Evolutionary conservation across 2,797 vertebrate genomes (phyloP), one percentile per base, ranked within the genome.

Genomic region (Kryptolebias ocellatus): DNA sequence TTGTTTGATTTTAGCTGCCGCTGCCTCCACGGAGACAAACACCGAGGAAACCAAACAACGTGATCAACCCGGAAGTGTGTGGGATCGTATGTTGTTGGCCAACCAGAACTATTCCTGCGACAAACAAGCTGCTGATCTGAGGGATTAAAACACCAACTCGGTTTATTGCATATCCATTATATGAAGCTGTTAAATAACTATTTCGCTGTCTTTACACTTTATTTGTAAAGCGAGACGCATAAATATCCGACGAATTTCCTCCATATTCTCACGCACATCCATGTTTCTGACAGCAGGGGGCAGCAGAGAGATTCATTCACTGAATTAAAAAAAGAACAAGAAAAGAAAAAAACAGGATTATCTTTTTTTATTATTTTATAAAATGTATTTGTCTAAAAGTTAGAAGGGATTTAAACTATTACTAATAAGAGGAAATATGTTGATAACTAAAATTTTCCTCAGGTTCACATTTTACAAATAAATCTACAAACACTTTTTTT

Each of bases 51-150:
- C 20, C 20, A 0, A 16, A 53, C 64, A 65, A 65, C 9, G 76
- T 7, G 3, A 8, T 31, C 14, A 20, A 75, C 1, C 56, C 83
- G 87, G 85, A 89, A 89, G 67, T 14, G 1, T 4, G 47, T 20
- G 10, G 0, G 27, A 53, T 24, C 20, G 71, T 86, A 80, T 60
- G 60, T 76, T 17, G 80, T 80, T 72, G 83, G 76, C 72, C 86
- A 74, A 83, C 73, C 74, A 87, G 27, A n/a, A 60, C 34, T 4
- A 56, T 49, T 74, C 71, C 60, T 5, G 81, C 55, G 74, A 82
- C 64, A 31, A 9, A 20, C 28, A 27, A 24, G 14, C 27, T 44
- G 11, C 16, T 60, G 6, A 1, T 14, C 14, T 18, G 6, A 28
- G 28, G 5, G n/a, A 0, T 6, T 0, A 11, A 2, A 53, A 5